phyloP scores from a whole-genome alignment of 1,140 invertebrate species.

The Tetramorium parvispinum region DNA sequence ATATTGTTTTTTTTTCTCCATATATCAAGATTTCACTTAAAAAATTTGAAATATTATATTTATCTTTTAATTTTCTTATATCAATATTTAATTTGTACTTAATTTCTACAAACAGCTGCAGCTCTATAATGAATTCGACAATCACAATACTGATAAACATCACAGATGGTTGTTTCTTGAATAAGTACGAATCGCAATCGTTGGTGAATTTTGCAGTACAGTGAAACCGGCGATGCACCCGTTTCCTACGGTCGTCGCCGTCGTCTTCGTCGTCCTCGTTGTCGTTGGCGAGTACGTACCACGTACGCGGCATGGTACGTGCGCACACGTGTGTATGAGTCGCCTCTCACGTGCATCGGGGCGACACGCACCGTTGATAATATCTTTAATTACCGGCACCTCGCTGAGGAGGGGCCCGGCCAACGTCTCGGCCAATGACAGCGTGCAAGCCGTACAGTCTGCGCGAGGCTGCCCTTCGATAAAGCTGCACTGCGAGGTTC shows the following conservation, averaged over 20 bases:
- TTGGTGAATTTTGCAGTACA: slow-evolving; percentile 64
- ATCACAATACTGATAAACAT: slow-evolving; percentile 5
- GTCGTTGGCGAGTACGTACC: slow-evolving; percentile 57
- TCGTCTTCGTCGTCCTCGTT: neutral
- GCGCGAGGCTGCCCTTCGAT: slow-evolving; percentile 61
- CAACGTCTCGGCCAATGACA: slow-evolving; percentile 61
- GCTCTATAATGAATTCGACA: neutral
- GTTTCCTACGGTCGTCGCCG: slow-evolving; percentile 58
- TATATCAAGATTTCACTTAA: neutral
- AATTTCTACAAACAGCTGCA: neutral
- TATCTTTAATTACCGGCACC: slow-evolving; percentile 83
- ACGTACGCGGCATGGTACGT: slow-evolving; percentile 66
- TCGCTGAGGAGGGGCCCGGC: slow-evolving; percentile 57
- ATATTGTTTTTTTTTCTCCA: neutral
- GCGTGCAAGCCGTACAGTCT: slow-evolving; percentile 49
- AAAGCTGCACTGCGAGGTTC: slow-evolving; percentile 65
- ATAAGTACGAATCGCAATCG: slow-evolving; percentile 21
- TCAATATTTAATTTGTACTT: neutral
- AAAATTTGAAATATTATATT: neutral
- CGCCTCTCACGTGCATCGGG: slow-evolving; percentile 70
- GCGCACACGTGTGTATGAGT: slow-evolving; percentile 59
- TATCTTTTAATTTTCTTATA: neutral
- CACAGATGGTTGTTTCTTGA: neutral
- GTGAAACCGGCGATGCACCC: slow-evolving; percentile 60
- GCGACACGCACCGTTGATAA: slow-evolving; percentile 83